phyloP scores from a whole-genome alignment of 2,888 invertebrate genomes.

The Tupiocoris notatus region DNA sequence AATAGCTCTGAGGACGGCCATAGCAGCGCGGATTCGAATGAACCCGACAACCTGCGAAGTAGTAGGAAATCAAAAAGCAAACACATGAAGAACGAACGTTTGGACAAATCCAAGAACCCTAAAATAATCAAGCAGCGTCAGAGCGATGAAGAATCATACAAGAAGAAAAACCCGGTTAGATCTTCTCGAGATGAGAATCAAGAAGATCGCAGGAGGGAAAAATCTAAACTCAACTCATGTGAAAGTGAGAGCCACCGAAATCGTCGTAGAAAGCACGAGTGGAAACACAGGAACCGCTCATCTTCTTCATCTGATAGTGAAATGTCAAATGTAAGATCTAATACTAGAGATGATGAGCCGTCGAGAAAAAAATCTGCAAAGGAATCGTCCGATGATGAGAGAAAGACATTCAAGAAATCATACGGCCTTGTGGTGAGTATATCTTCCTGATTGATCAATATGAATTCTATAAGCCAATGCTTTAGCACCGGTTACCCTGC shows the following conservation, averaged over 20 bases:
- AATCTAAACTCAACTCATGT: not conserved
- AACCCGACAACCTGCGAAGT: no score
- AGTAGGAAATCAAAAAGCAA: no score
- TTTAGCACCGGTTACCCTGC: no score
- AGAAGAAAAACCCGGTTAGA: not conserved
- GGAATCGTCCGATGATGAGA: slow-evolving; percentile 43
- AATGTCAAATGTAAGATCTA: not conserved
- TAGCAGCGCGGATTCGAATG: no score
- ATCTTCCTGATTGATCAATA: not conserved
- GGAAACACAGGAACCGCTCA: not conserved
- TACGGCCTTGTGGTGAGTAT: slow-evolving; percentile 54
- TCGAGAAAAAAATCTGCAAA: slow-evolving; percentile 24
- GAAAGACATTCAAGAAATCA: slow-evolving; percentile 49
- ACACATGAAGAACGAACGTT: no score
- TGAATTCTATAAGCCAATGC: no score
- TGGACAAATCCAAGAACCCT: no score
- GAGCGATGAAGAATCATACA: slow-evolving; percentile 3
- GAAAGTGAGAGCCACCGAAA: not conserved
- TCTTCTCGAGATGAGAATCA: not conserved
- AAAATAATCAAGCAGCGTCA: no score
- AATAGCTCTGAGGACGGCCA: no score
- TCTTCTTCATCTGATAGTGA: not conserved
- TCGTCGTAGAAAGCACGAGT: not conserved
- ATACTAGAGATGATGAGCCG: slow-evolving; percentile 11
- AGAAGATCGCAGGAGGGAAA: not conserved